Evolutionary conservation across 2,113 vertebrate species (phyloP), one percentile per base, ranked within the genome.

Genomic region (Strix uralensis): DNA sequence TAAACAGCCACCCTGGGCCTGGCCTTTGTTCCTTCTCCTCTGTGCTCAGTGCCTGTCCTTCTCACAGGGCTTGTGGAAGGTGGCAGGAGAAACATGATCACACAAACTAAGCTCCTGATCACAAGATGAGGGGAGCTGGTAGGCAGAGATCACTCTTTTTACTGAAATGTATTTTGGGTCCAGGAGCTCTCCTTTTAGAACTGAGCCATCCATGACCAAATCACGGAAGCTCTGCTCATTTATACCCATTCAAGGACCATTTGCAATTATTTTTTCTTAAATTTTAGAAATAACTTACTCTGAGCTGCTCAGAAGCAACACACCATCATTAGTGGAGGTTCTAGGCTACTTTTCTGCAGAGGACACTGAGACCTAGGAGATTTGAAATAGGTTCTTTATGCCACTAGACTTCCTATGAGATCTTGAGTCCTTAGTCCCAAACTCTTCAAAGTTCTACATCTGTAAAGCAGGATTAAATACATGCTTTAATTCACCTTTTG

Each of bases 1-100:
- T 13, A 92, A 96, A 96, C 94, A 96, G 82, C 75, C 81, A n/a
- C 34, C 6, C 91, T 32, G 61, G 59, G 42, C 86, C 18, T 15
- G 54, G 58, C 92, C 71, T 94, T 92, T 91, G 85, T 93, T 95
- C 75, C 47, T n/a, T 54, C 59, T 40, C 13, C 3, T 4, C 69
- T 34, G 1, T 25, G 79, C 85, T 66, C 34, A 1, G 55, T 13
- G 66, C 81, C 75, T 52, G 85, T 92, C 52, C 61, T 85, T 57
- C 90, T 61, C 80, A 15, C 38, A 27, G 83, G 80, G 63, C 65
- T 72, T 3, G 26, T 1, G 38, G 69, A 78, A 36, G 79, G 46
- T 5, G 78, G 66, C 70, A 71, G 67, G 20, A 38, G 58, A n/a
- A 88, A 62, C 30, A 6, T 0, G 12, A 83, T 5, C 46, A 26